phyloP scores from a whole-genome alignment of 2,113 vertebrate genomes.

The Corvus cornix region DNA sequence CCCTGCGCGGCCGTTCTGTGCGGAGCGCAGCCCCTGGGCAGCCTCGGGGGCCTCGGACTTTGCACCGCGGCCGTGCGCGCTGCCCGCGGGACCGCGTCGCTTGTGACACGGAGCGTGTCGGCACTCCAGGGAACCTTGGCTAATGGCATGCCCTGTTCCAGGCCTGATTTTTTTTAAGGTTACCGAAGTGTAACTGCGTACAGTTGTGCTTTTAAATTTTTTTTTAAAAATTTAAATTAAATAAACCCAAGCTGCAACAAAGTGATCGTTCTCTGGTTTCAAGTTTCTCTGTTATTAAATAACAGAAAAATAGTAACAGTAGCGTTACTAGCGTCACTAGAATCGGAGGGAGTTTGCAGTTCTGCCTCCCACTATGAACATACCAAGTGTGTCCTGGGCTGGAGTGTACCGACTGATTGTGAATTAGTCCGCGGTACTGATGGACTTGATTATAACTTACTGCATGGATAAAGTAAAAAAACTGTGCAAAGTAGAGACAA shows the following conservation, averaged over 20 bases:
- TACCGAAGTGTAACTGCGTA: rapidly evolving
- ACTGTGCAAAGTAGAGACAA: not conserved
- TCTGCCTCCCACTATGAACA: rapidly evolving
- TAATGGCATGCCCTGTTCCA: rapidly evolving
- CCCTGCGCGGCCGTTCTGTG: not conserved
- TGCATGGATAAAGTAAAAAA: not conserved
- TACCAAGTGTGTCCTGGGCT: rapidly evolving
- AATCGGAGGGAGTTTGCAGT: rapidly evolving
- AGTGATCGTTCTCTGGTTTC: not conserved
- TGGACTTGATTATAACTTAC: not conserved
- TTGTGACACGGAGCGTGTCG: not conserved
- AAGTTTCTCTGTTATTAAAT: not conserved
- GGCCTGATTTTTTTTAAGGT: not conserved
- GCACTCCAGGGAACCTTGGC: not conserved
- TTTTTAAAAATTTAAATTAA: not conserved
- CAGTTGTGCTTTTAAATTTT: too few species aligned
- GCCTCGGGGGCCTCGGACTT: not conserved
- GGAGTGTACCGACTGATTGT: rapidly evolving
- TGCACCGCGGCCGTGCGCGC: not conserved
- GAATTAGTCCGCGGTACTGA: not conserved
- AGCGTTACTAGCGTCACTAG: rapidly evolving
- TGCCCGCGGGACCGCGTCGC: not conserved
- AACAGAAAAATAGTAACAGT: rapidly evolving
- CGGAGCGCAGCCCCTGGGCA: not conserved
- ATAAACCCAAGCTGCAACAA: not conserved